Conservation (phyloP, 2,113 vertebrate species). For the Menidia beryllina region DNA sequence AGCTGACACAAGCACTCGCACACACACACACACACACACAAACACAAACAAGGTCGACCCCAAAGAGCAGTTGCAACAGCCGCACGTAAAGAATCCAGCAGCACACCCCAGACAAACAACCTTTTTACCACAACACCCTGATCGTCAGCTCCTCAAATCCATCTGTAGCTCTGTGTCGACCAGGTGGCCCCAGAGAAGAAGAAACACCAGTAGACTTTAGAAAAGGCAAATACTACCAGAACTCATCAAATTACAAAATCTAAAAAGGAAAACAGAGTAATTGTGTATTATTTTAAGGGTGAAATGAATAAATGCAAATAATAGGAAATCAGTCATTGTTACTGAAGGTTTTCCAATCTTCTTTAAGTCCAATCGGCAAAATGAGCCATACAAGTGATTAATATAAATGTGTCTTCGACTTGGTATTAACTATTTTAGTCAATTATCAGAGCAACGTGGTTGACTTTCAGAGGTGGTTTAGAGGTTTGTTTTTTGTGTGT, state of each 20-base stretch:
- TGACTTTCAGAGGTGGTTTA: not conserved
- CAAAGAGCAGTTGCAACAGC: constrained; percentile 64
- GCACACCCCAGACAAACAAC: constrained; percentile 51
- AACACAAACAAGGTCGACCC: constrained; percentile 66
- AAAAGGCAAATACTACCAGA: constrained; percentile 17
- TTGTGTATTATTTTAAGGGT: not conserved
- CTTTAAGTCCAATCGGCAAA: constrained; percentile 37
- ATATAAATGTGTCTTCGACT: constrained; percentile 7
- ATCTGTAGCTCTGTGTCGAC: constrained; percentile 61
- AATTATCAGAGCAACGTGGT: constrained; percentile 6
- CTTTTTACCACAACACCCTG: constrained; percentile 47
- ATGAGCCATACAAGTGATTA: constrained; percentile 17
- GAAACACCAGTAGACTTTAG: constrained; percentile 22
- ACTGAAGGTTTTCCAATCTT: constrained; percentile 25
- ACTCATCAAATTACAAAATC: not conserved
- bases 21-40: not conserved
- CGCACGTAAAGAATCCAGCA: constrained; percentile 59
- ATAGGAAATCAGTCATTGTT: constrained; percentile 1
- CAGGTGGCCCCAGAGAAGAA: constrained; percentile 70
- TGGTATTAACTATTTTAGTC: not conserved
- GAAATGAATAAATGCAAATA: not conserved
- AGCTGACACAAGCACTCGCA: constrained; percentile 61
- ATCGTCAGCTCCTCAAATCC: constrained; percentile 57
- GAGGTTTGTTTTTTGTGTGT: not conserved
- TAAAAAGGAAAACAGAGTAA: not conserved